phyloP scores from a whole-genome alignment of 2,113 vertebrate species.

The Coreoperca whiteheadi region DNA sequence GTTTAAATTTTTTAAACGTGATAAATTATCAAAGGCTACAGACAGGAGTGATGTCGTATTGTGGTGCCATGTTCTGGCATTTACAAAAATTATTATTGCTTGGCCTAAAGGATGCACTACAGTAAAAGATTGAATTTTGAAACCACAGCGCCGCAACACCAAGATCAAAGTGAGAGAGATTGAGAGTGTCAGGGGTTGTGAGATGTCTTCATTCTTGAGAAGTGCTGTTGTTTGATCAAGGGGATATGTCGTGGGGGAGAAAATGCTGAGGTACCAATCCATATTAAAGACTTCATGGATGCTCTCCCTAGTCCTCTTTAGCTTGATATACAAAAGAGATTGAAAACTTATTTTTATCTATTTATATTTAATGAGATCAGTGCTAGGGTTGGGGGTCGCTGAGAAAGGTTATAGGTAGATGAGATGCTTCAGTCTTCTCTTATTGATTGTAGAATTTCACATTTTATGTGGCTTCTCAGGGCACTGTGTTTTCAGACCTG shows the following conservation, averaged over 20 bases:
- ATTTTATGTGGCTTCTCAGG: constrained; percentile 2
- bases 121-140: neutral
- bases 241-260: constrained; percentile 49
- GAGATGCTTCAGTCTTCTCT: neutral
- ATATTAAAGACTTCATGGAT: constrained; percentile 42
- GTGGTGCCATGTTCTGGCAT: neutral
- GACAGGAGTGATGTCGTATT: constrained; percentile 16
- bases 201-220: constrained; percentile 67
- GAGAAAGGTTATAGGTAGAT: neutral
- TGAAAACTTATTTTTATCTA: constrained; percentile 19
- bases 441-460: neutral
- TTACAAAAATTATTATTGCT: constrained; percentile 3
- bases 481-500: neutral
- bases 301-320: constrained; percentile 31
- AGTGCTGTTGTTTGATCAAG: constrained; percentile 72
- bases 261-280: constrained; percentile 56
- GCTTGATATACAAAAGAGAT: constrained; percentile 27
- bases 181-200: constrained; percentile 58
- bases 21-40: neutral
- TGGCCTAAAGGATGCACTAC: neutral
- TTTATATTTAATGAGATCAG: constrained; percentile 8
- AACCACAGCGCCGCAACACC: constrained; percentile 1
- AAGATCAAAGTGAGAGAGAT: constrained; percentile 74
- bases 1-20: neutral
- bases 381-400: neutral